These are phyloP conservation scores for Euura saliciscinereae DNA, from an alignment of 1,140 invertebrate species.

Conservation along the genomic window DNA sequence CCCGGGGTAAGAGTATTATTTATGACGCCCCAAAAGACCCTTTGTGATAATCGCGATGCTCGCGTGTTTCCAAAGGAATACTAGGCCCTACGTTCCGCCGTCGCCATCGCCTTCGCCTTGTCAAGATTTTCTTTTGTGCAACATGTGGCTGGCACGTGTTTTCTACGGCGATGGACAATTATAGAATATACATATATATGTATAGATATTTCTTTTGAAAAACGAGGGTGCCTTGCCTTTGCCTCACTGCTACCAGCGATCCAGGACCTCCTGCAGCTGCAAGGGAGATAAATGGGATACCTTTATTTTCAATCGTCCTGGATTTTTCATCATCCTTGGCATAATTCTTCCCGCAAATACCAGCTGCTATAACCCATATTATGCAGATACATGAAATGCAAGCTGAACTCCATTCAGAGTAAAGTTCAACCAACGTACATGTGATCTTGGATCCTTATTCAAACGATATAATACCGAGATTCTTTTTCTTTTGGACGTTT, in stretches of 20 bases:
- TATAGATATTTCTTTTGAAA: background rate
- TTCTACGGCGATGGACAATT: constrained; percentile 34
- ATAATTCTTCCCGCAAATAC: background rate
- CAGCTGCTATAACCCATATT: no score
- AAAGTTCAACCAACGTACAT: no score
- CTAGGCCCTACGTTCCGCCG: background rate
- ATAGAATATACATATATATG: background rate
- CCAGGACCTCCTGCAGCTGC: background rate
- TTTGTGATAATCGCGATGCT: constrained; percentile 44
- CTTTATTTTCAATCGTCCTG: background rate
- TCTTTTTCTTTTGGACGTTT: background rate
- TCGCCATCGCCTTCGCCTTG: background rate
- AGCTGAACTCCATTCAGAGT: no score
- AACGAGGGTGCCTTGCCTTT: background rate
- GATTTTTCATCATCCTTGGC: background rate
- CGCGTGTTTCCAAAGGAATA: background rate
- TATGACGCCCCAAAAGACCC: constrained; percentile 36
- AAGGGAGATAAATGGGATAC: background rate
- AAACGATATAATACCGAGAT: no score
- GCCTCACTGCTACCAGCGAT: background rate
- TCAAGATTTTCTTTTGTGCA: constrained; percentile 45
- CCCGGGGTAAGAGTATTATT: constrained; percentile 34
- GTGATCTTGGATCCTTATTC: no score
- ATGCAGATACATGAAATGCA: no score
- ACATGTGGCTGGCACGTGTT: constrained; percentile 61